phyloP scores from a whole-genome alignment of 2,888 invertebrate genomes.

The Mechanitis mazaeus region DNA sequence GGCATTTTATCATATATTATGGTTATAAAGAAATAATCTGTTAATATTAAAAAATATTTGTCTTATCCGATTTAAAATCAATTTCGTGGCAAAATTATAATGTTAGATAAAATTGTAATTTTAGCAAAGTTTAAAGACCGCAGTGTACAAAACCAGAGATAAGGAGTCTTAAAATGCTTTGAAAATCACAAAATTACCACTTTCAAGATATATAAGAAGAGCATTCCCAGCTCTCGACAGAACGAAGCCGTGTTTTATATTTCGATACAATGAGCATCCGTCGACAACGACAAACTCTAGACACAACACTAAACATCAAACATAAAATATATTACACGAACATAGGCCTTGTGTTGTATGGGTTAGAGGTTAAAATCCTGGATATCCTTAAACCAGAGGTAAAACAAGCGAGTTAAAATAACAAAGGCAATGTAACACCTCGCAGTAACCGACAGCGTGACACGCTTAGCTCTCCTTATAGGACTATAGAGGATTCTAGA shows the following conservation, averaged over 20 bases:
- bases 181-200: conserved; percentile 17
- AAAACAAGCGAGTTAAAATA: conserved; percentile 31
- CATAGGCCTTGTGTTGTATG: conserved; percentile 10
- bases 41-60: too few species aligned
- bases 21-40: too few species aligned
- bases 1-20: too few species aligned
- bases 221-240: conserved; percentile 22
- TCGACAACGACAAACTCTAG: conserved; percentile 42
- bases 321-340: conserved; percentile 1
- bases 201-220: conserved; percentile 13
- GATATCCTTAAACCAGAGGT: conserved; percentile 18
- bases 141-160: background rate
- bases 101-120: background rate
- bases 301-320: conserved; percentile 32
- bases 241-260: conserved; percentile 26
- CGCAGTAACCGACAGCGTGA: conserved; percentile 16
- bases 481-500: background rate
- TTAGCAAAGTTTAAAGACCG: background rate
- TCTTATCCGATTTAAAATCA: too few species aligned
- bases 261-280: conserved; percentile 42
- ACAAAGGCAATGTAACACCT: conserved; percentile 25
- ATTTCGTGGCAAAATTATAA: too few species aligned
- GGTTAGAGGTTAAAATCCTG: conserved; percentile 10
- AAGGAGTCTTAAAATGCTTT: conserved; percentile 7
- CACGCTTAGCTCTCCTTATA: conserved; percentile 7